A percentile compares a stretch with the other conserved stretches of the same genome.
Evolutionary conservation across 2,113 vertebrate genomes (phyloP).

Genomic region (Bujurquina vittata): DNA sequence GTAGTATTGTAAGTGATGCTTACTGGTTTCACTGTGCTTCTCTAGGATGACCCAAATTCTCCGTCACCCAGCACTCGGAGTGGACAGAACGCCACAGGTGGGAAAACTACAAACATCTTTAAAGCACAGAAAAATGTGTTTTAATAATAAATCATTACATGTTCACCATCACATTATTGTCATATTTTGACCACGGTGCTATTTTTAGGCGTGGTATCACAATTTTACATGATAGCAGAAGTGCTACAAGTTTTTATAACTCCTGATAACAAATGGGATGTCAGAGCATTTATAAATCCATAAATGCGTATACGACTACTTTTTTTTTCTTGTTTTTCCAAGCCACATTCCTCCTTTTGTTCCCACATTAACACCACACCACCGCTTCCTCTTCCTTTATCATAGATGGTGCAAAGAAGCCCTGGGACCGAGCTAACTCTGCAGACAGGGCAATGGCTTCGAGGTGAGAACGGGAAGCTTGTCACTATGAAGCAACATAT

Average conservation of each 20-base stretch:
- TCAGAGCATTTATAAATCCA: rapidly evolving
- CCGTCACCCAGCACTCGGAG: slow-evolving; percentile 85
- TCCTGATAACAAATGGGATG: background rate
- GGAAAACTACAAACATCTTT: background rate
- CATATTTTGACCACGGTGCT: rapidly evolving
- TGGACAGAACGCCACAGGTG: slow-evolving; percentile 90
- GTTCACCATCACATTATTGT: background rate
- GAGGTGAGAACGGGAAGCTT: slow-evolving; percentile 82
- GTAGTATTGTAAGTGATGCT: background rate
- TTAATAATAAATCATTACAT: background rate
- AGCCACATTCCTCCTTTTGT: no score
- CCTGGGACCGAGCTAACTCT: slow-evolving; percentile 97
- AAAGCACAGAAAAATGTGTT: background rate
- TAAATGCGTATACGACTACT: rapidly evolving
- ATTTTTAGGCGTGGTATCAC: background rate
- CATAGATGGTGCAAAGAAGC: slow-evolving; percentile 91
- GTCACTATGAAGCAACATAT: background rate
- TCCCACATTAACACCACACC: no score
- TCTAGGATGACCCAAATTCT: slow-evolving; percentile 91
- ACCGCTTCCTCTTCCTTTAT: slow-evolving; percentile 10
- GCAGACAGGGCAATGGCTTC: slow-evolving; percentile 93
- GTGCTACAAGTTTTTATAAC: background rate
- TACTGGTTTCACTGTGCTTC: background rate
- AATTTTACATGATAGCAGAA: background rate
- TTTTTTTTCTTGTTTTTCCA: background rate